Base-by-base conservation (phyloP, 2,888 invertebrate species). In the Monopis laevigella region DNA sequence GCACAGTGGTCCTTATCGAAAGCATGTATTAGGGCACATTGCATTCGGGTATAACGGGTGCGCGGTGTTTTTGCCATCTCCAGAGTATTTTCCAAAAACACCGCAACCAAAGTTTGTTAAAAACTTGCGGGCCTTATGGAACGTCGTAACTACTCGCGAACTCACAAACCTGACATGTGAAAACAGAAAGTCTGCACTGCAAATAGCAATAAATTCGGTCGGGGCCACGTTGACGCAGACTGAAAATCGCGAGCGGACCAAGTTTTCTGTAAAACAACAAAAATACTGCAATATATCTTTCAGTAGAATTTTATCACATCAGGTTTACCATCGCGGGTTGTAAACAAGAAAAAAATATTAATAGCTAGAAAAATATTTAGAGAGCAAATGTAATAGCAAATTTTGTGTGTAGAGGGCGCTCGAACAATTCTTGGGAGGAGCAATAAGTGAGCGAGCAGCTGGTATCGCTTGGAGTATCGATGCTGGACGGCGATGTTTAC, bases 201-300 rank as follows among this genome's bases (percentile, higher is more conserved):
- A 64, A 69, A 68, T 66, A 64, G 70, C 73, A 59, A 77, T 78
- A 75, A 77, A 78, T 78, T 63, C 59, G 56, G 61, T 51, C 57
- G 51, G 58, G 16, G 58, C 58, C 58, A 67, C 65, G 73, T 68
- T 48, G 75, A 73, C 71, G 67, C 59, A 58, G 56, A 57, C 65
- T 65, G 62, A 56, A 68, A 68, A 67, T 71, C 65, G 65, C 62
- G 62, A 7, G 39, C 38, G 59, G 64, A 59, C 57, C 59, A 65
- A 69, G 62, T 68, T 65, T 57, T 53, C 56, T 51, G 56, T 56
- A 58, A 61, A 71, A 72, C 63, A 72, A 68, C 69, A 67, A 71
- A 73, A 74, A 66, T 66, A 60, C 58, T 65, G 62, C 65, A 42
- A 67, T 71, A 70, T 71, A 71, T 73, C 71, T 71, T 66, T 63